Conservation (phyloP, 2,113 vertebrate genomes). For the Pangasianodon hypophthalmus region DNA sequence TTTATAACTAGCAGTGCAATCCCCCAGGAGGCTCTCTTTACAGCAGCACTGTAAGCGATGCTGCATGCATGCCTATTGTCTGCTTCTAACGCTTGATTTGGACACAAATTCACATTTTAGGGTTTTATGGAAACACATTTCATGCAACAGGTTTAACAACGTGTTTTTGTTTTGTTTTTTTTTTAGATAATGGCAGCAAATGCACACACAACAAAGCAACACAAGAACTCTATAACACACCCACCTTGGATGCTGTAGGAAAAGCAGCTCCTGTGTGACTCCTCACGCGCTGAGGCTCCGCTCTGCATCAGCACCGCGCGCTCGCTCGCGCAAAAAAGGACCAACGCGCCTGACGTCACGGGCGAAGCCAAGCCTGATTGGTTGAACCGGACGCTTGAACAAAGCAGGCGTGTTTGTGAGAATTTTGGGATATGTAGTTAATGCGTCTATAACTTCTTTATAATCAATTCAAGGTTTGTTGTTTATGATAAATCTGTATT, state of each 20-base stretch:
- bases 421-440: conserved; percentile 51
- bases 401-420: conserved; percentile 48
- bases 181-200: neutral
- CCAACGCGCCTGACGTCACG: conserved; percentile 51
- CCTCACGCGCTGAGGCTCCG: conserved; percentile 38
- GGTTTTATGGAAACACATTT: neutral
- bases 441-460: neutral
- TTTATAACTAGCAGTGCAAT: neutral
- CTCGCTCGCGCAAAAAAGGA: conserved; percentile 69
- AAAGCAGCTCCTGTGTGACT: neutral
- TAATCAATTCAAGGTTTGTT: neutral
- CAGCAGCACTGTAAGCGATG: neutral
- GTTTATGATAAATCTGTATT: too few species aligned
- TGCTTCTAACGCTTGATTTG: neutral
- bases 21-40: neutral
- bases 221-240: conserved; percentile 35
- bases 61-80: conserved; percentile 13
- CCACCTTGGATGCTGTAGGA: conserved; percentile 43
- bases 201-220: neutral
- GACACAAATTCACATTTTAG: neutral
- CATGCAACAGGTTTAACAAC: neutral
- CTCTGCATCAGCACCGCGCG: conserved; percentile 52
- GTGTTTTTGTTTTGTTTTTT: neutral
- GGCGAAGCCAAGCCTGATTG: conserved; percentile 54
- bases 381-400: conserved; percentile 51